phyloP scores from a whole-genome alignment of 2,888 invertebrate species.

The Mesoligia furuncula region DNA sequence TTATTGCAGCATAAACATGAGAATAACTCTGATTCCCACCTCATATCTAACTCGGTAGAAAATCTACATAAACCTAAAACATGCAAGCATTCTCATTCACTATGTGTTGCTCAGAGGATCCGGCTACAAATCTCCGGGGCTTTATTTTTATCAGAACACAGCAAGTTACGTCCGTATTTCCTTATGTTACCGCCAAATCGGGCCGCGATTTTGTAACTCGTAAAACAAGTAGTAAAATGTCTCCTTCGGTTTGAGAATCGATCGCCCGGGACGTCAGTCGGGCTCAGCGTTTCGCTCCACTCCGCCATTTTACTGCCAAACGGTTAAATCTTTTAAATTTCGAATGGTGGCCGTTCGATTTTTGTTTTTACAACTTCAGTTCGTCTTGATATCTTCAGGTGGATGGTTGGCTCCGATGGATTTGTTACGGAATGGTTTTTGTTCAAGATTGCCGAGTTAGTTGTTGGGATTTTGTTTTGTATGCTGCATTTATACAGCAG shows the following conservation, averaged over 20 bases:
- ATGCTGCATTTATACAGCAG: not conserved
- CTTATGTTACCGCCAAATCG: constrained; percentile 74
- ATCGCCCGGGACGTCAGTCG: constrained; percentile 71
- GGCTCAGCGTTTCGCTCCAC: constrained; percentile 68
- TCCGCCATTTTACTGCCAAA: constrained; percentile 74
- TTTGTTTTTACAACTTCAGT: constrained; percentile 68
- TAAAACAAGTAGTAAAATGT: constrained; percentile 83
- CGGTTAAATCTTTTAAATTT: constrained; percentile 80
- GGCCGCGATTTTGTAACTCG: constrained; percentile 78
- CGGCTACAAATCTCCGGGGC: constrained; percentile 75
- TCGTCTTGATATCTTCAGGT: constrained; percentile 61
- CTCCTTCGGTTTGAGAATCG: constrained; percentile 80
- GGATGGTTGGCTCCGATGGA: constrained; percentile 47
- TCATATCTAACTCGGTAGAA: constrained; percentile 51
- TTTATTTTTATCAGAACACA: constrained; percentile 79
- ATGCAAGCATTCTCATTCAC: constrained; percentile 66
- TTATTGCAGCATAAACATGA: constrained; percentile 52
- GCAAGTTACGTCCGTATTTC: constrained; percentile 68
- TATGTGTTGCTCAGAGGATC: constrained; percentile 64
- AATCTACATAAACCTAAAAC: constrained; percentile 65
- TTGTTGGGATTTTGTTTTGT: constrained; percentile 12
- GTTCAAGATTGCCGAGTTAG: constrained; percentile 26
- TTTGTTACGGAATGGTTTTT: constrained; percentile 38
- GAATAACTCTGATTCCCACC: constrained; percentile 44
- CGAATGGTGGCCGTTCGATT: constrained; percentile 71